Percentiles rank a stretch among this genome's conserved stretches.
Evolutionary conservation across 2,888 invertebrate species (phyloP).

Genomic region (Andricus quercusramuli): DNA sequence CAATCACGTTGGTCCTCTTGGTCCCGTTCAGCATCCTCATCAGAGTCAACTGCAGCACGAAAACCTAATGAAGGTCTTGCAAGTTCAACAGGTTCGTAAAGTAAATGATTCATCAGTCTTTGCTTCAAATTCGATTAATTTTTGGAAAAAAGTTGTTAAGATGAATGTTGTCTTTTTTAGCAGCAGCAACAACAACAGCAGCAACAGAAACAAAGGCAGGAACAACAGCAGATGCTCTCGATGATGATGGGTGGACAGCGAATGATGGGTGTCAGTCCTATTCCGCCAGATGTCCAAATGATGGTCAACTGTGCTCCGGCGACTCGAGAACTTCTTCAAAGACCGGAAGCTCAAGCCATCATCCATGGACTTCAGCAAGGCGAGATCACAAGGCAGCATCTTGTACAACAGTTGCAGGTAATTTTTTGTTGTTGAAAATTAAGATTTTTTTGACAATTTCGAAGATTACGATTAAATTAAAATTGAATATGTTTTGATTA

Average conservation of each 20-base stretch:
- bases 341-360: conserved; percentile 89
- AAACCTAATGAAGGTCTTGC: conserved; percentile 79
- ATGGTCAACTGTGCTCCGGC: conserved; percentile 79
- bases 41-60: conserved; percentile 77
- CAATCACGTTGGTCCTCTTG: conserved; percentile 74
- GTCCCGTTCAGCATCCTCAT: conserved; percentile 74
- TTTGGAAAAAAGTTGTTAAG: not conserved
- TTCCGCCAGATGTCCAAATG: conserved; percentile 78
- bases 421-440: not conserved
- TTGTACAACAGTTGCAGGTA: conserved; percentile 87
- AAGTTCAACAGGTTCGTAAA: conserved; percentile 78
- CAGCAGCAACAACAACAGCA: conserved; percentile 76
- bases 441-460: too few species aligned
- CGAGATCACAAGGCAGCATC: conserved; percentile 87
- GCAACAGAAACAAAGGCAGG: conserved; percentile 71
- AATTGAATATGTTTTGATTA: not conserved
- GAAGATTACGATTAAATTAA: not conserved
- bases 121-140: not conserved
- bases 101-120: not conserved
- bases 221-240: conserved; percentile 79
- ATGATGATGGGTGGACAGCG: conserved; percentile 83
- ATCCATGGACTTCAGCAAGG: conserved; percentile 88
- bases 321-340: conserved; percentile 84
- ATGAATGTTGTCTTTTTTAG: not conserved
- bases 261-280: conserved; percentile 80